These are phyloP conservation scores for Hecatera dysodea DNA, from an alignment of 2,888 invertebrate species.

Conservation along the genomic window DNA sequence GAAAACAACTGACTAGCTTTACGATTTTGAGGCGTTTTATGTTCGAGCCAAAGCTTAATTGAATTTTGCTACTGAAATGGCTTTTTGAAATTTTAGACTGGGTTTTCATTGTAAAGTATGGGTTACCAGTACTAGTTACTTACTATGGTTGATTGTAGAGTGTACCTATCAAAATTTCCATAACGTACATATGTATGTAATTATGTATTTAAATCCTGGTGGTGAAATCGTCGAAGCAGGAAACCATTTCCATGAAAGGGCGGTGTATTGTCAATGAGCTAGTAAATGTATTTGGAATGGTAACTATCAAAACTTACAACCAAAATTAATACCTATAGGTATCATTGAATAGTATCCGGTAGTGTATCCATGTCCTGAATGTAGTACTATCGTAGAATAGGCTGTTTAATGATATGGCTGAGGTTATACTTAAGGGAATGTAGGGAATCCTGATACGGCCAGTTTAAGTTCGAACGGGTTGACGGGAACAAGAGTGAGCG, in stretches of 20 bases:
- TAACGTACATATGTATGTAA: too few species aligned
- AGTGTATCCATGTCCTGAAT: background rate
- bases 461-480: too few species aligned
- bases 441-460: too few species aligned
- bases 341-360: background rate
- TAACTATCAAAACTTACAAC: background rate
- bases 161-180: too few species aligned
- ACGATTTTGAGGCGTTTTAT: background rate
- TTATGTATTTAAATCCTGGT: too few species aligned
- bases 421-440: too few species aligned
- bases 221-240: background rate
- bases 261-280: background rate
- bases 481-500: too few species aligned
- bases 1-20: conserved; percentile 6
- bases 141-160: too few species aligned
- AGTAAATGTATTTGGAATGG: background rate
- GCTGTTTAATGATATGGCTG: too few species aligned
- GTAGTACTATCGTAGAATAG: too few species aligned
- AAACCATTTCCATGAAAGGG: background rate
- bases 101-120: background rate
- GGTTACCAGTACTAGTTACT: too few species aligned
- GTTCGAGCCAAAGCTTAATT: background rate
- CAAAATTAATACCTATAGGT: background rate
- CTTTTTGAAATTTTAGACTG: background rate
- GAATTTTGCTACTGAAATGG: background rate